Conservation (phyloP, 2,888 invertebrate genomes). For the Stegophylla sp. region DNA sequence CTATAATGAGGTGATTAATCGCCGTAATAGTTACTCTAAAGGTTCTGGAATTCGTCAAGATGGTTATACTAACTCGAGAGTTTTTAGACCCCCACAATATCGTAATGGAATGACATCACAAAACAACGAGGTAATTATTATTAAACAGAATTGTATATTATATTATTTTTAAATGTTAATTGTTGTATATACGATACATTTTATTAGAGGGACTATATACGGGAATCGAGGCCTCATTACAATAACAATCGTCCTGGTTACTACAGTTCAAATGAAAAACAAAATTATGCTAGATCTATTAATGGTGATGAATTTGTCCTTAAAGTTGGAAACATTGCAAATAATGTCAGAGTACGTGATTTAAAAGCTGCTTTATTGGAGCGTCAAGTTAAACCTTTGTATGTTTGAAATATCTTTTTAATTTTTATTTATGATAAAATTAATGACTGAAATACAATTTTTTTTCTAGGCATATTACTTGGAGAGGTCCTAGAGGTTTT, state of each 20-base stretch:
- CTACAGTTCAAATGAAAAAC: constrained; percentile 40
- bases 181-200: neutral
- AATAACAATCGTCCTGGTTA: constrained; percentile 32
- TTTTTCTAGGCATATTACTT: constrained; percentile 72
- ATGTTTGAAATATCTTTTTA: neutral
- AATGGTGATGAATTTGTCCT: constrained; percentile 63
- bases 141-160: no score
- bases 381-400: constrained; percentile 75
- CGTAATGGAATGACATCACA: constrained; percentile 33
- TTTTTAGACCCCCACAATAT: constrained; percentile 48
- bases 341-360: constrained; percentile 76
- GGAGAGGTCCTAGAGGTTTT: constrained; percentile 70
- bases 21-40: constrained; percentile 38
- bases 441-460: neutral
- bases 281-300: constrained; percentile 40
- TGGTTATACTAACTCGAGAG: constrained; percentile 39
- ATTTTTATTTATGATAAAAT: neutral
- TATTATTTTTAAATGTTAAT: no score
- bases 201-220: constrained; percentile 29
- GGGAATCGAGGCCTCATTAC: constrained; percentile 16
- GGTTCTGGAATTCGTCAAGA: constrained; percentile 29
- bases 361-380: constrained; percentile 76
- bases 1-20: constrained; percentile 32
- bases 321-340: constrained; percentile 76
- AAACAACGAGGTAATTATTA: constrained; percentile 20